Evolutionary conservation across 2,888 invertebrate genomes (phyloP), one percentile per base, ranked within the genome.

Genomic region (Hipparchia semele): DNA sequence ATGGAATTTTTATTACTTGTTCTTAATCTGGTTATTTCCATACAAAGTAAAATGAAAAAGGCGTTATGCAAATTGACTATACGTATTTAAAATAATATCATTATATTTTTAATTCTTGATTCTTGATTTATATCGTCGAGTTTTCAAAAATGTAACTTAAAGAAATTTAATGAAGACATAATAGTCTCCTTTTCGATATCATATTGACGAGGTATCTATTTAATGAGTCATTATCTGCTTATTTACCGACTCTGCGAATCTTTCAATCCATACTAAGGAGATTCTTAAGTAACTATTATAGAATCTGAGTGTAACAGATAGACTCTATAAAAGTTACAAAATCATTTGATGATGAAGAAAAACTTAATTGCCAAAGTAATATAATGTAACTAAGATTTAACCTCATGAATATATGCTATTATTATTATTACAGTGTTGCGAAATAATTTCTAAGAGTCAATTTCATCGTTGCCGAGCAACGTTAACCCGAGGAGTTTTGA

Each of bases 11-110:
- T 67, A 56, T 66, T 68, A 70, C 65, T 39, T 56, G 70, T 68
- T 69, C 71, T 65, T 74, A 74, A 74, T 76, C 74, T 71, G 58
- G 23, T 70, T 51, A 73, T 74, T 74, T 74, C 68, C 68, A 76
- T 76, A 74, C 58, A 72, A 68, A 67, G 70, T 73, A 71, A 73
- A 71, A 71, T 71, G 53, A 58, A 75, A 68, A 72, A 60, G 70
- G 58, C 70, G 65, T 71, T 69, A 74, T 76, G 74, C 70, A 76
- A 73, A 76, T 73, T 66, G 69, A 60, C 60, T 73, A 62, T 60
- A 67, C 5, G 58, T 58, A 58, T 67, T 74, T 68, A 74, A 73
- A 73, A 65, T 54, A 53, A 49, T 74, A 76, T 70, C 74, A 76
- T 70, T 70, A 71, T 60, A 61, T 70, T 60, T 60, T 69, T 73